phyloP scores from a whole-genome alignment of 2,797 vertebrate species.

The Eurystomus glaucurus region DNA sequence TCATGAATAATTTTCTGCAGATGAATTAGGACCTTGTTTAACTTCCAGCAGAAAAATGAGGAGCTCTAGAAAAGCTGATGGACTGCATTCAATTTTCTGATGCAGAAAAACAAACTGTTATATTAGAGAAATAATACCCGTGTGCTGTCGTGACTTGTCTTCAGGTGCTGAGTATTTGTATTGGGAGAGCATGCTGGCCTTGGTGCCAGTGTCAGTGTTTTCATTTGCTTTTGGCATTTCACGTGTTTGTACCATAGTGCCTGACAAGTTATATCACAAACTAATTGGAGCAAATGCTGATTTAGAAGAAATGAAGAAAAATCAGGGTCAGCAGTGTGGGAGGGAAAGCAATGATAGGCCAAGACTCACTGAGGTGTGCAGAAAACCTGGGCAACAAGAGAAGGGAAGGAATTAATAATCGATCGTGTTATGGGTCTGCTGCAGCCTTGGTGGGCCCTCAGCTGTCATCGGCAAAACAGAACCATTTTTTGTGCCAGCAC shows the following conservation, averaged over 20 bases:
- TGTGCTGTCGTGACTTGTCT: constrained; percentile 38
- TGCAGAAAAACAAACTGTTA: constrained; percentile 68
- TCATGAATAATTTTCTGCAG: background rate
- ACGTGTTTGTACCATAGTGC: background rate
- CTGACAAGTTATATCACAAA: constrained; percentile 22
- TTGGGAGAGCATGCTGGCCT: constrained; percentile 25
- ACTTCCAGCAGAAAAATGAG: constrained; percentile 44
- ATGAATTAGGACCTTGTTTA: constrained; percentile 58
- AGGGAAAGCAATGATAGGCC: background rate
- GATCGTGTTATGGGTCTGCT: rapidly evolving
- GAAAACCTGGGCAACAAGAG: background rate
- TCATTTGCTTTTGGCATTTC: constrained; percentile 48
- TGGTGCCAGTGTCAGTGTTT: constrained; percentile 37
- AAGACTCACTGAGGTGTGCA: background rate
- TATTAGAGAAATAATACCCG: constrained; percentile 6
- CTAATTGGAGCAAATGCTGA: background rate
- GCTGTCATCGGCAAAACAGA: background rate
- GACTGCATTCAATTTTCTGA: constrained; percentile 45
- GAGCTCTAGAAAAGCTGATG: constrained; percentile 46
- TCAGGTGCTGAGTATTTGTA: background rate
- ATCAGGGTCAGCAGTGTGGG: background rate
- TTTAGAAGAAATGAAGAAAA: constrained; percentile 40
- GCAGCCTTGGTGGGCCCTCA: background rate
- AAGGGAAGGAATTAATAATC: background rate
- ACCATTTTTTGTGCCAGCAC: background rate